A percentile compares a stretch with the other conserved stretches of the same genome.
These are phyloP conservation scores for Drosophila rufa DNA, from an alignment of 1,140 invertebrate genomes.

Conservation along the genomic window DNA sequence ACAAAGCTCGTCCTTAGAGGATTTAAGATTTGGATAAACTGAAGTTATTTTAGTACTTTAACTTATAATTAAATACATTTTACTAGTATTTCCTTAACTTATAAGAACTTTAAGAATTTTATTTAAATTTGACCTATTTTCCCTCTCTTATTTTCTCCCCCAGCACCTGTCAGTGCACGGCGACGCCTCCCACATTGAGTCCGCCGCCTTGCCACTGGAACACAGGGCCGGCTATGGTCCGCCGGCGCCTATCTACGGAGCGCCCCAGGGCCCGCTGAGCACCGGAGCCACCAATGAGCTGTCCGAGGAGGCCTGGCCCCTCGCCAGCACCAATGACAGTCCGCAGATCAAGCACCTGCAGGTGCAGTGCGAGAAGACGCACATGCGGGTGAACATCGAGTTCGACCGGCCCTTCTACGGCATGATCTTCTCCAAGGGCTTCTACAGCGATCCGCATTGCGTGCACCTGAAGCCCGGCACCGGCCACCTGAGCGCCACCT, in stretches of 20 bases:
- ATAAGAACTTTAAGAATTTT: background rate
- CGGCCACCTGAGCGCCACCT: constrained; percentile 94
- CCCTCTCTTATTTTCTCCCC: constrained; percentile 29
- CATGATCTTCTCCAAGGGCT: constrained; percentile 97
- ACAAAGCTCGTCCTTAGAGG: background rate
- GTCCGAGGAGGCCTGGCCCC: constrained; percentile 90
- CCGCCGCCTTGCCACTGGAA: constrained; percentile 91
- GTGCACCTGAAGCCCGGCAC: constrained; percentile 95
- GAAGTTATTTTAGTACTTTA: background rate
- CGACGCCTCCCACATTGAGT: constrained; percentile 91
- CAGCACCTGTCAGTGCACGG: constrained; percentile 88
- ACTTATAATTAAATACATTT: background rate
- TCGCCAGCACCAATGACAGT: constrained; percentile 90
- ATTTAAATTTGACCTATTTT: background rate
- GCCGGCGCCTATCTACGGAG: constrained; percentile 87
- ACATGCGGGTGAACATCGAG: constrained; percentile 97
- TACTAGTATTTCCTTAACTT: background rate
- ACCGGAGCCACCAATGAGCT: constrained; percentile 82
- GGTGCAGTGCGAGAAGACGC: constrained; percentile 97
- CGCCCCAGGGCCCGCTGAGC: constrained; percentile 85
- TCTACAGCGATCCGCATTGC: constrained; percentile 95
- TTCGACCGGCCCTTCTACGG: constrained; percentile 98
- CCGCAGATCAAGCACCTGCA: constrained; percentile 96
- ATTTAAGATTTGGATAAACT: background rate
- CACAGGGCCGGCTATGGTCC: constrained; percentile 91